Evolutionary conservation across 2,797 vertebrate species (phyloP), one percentile per base, ranked within the genome.

Genomic region (Siniperca obscura): DNA sequence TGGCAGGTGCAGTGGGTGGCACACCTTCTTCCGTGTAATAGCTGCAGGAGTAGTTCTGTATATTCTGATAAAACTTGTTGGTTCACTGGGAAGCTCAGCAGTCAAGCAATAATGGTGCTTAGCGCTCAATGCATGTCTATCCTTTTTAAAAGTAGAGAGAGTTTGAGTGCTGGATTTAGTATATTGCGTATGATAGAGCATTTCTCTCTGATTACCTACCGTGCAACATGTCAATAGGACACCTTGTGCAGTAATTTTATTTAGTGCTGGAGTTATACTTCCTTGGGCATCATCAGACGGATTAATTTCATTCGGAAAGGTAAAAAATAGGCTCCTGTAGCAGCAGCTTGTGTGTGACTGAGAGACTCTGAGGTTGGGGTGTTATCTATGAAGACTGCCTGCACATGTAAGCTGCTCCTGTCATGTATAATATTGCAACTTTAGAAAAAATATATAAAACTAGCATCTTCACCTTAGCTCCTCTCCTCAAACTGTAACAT

Each of bases 381-480:
- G 64, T 83, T 82, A 77, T 85, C 78, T 70, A 7, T 57, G 17
- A 61, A 66, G 71, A 42, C 74, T 70, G 81, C 59, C 86, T 64
- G 75, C 62, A 72, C 77, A 82, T 61, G 72, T 77, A 85, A 87
- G 80, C 84, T 70, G 59, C 40, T 67, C 40, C 34, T 69, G 73
- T 82, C 65, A 60, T 48, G 69, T 79, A 30, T 71, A 71, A 74
- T 88, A 66, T 68, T 72, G 50, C 57, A 57, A 70, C n/a, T 30
- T 30, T 27, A 6, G 68, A 71, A 62, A 60, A 7, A 44, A 27
- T 44, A 44, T 67, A 12, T 53, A 60, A 61, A 70, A 61, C 22
- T 34, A 25, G 60, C 57, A 56, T 74, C 25, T 16, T 67, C 80
- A 77, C 25, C 65, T 70, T 21, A 2, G 34, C 81, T 59, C 48